A percentile compares a stretch with the other conserved stretches of the same genome.
Evolutionary conservation across 2,888 invertebrate genomes (phyloP).

Genomic region (Drosophila hamatofila): DNA sequence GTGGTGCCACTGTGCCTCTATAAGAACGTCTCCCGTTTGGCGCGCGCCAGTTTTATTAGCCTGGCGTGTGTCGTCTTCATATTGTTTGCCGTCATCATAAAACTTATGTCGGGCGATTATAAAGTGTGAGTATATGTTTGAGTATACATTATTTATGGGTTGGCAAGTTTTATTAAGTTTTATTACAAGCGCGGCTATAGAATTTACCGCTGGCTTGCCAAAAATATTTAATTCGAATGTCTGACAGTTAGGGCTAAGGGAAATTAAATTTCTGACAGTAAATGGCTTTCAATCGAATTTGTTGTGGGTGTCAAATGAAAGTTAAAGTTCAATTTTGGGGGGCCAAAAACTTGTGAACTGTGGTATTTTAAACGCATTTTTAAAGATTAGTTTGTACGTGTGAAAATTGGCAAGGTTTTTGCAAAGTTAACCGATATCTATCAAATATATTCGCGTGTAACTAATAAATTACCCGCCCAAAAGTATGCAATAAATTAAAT

Average conservation of each 20-base stretch:
- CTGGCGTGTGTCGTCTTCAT: slow-evolving; percentile 91
- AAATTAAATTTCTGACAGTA: slow-evolving; percentile 8
- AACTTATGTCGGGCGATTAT: slow-evolving; percentile 86
- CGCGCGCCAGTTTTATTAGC: slow-evolving; percentile 85
- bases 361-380: background rate
- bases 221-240: background rate
- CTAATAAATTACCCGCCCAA: background rate
- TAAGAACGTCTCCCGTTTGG: slow-evolving; percentile 88
- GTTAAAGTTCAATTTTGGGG: background rate
- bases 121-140: slow-evolving; percentile 88
- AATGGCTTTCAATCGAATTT: slow-evolving; percentile 10
- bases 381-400: background rate
- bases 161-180: slow-evolving; percentile 18
- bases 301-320: background rate
- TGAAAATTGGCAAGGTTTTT: background rate
- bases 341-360: background rate
- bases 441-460: background rate
- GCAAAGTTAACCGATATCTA: background rate
- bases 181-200: slow-evolving; percentile 16
- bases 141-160: slow-evolving; percentile 11
- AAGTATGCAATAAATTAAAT: slow-evolving; percentile 8
- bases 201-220: background rate
- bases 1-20: slow-evolving; percentile 93
- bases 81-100: slow-evolving; percentile 88
- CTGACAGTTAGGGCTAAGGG: slow-evolving; percentile 6